Evolutionary conservation across 2,113 vertebrate species (phyloP), one percentile per base, ranked within the genome.

Genomic region (Cairina moschata): DNA sequence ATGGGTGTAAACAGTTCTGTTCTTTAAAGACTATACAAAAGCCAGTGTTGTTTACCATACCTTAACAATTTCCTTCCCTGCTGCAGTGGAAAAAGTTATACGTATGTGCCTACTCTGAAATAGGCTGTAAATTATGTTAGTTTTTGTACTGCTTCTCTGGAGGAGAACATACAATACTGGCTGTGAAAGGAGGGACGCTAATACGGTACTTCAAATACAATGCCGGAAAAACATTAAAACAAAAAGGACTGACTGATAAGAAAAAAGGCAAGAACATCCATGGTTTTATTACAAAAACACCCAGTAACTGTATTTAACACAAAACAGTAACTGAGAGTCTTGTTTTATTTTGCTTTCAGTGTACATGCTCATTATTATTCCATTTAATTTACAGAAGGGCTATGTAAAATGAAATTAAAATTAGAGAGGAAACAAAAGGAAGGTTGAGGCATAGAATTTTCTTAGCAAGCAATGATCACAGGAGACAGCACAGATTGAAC

Each of bases 281-380:
- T 62, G 11, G 69, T 76, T 91, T 96, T 88, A 91, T 97, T 97
- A 97, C 89, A 96, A 96, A 98, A 96, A 86, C 86, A 97, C 86
- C 94, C 96, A 97, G 95, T 78, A 94, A 97, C 96, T 96, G 95
- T 75, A 96, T 96, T 96, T 95, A 90, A 90, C 95, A 97, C 94
- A 96, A 96, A 91, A 88, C 95, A 97, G 96, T 94, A 96, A 97
- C 97, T 88, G 94, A 97, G 95, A 97, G 97, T 96, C 93, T 97
- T 60, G 60, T 95, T 96, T 97, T 98, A 97, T 97, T 98, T 97
- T 95, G 87, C 93, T 96, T 96, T 97, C 94, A 94, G 95, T 96
- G 96, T 96, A 98, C 98, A 98, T 98, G 98, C 98, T 98, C 95
- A 93, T 97, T 96, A 96, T 96, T 93, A 96, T 93, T 97, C 96